Evolutionary conservation across 2,888 invertebrate genomes (phyloP).

Genomic region (Neoascia interrupta): DNA sequence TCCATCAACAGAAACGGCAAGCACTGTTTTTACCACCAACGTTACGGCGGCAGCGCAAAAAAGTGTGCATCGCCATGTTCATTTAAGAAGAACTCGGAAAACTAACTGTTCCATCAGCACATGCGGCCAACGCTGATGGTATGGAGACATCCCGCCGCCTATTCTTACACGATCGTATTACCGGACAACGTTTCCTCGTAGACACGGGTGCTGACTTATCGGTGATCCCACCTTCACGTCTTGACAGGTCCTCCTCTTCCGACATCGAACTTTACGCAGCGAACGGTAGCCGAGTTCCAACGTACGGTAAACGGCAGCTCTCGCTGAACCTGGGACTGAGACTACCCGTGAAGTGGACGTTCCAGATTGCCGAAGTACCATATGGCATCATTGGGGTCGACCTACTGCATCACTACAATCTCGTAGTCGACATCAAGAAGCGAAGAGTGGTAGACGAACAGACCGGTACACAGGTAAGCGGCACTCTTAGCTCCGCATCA

Average conservation of each 20-base stretch:
- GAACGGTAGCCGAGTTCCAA: slow-evolving; percentile 4
- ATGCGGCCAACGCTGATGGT: no score
- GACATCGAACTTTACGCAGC: slow-evolving; percentile 1
- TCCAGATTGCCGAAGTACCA: slow-evolving; percentile 11
- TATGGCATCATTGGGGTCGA: slow-evolving; percentile 16
- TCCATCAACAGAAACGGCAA: neutral
- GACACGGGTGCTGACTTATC: neutral
- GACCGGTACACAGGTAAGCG: neutral
- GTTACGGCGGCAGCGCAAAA: slow-evolving; percentile 18
- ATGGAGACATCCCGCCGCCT: no score
- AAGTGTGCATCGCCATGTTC: slow-evolving; percentile 17
- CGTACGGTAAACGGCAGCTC: neutral
- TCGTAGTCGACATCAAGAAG: slow-evolving; percentile 5
- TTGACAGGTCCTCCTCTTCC: neutral
- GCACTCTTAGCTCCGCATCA: neutral
- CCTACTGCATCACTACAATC: neutral
- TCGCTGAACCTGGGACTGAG: slow-evolving; percentile 1
- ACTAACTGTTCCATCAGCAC: no score
- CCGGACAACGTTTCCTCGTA: neutral
- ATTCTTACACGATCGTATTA: neutral
- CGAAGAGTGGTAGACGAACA: neutral
- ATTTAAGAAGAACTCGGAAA: no score
- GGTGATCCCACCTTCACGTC: slow-evolving; percentile 1
- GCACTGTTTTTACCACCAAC: slow-evolving; percentile 16
- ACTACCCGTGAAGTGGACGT: slow-evolving; percentile 2